These are phyloP conservation scores for Parauchenoglanis ngamensis DNA, from an alignment of 2,797 vertebrate genomes.

Conservation along the genomic window DNA sequence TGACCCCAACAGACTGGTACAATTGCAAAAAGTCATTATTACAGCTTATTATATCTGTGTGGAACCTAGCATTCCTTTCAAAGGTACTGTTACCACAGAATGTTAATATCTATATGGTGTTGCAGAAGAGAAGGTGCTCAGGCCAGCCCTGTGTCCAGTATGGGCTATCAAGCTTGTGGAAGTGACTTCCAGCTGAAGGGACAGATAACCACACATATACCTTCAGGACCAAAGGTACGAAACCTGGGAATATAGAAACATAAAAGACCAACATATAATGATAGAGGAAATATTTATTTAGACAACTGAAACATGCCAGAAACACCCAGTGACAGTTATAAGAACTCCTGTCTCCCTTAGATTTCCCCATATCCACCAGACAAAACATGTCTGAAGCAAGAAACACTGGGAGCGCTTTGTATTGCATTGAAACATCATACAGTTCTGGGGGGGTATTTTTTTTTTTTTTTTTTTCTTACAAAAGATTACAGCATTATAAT, in stretches of 20 bases:
- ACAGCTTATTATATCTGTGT: not conserved
- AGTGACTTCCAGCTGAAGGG: not conserved
- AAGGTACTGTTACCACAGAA: not conserved
- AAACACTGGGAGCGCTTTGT: slow-evolving; percentile 53
- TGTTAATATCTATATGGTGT: not conserved
- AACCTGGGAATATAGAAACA: slow-evolving; percentile 20
- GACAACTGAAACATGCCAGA: slow-evolving; percentile 90
- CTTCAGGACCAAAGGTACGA: not conserved
- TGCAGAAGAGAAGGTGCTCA: not conserved
- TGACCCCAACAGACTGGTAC: not conserved
- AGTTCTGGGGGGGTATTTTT: slow-evolving; percentile 57
- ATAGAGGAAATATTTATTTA: slow-evolving; percentile 82
- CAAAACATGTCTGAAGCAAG: slow-evolving; percentile 65
- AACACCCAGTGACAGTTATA: slow-evolving; percentile 94
- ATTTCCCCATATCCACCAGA: slow-evolving; percentile 78
- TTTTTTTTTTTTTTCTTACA: slow-evolving; percentile 50
- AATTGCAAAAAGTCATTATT: not conserved
- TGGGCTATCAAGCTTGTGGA: not conserved
- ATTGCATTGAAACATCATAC: slow-evolving; percentile 75
- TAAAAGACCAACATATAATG: slow-evolving; percentile 51
- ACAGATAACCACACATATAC: not conserved
- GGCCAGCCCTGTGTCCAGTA: not conserved
- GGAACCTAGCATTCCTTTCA: not conserved
- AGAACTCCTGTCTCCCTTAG: slow-evolving; percentile 81
- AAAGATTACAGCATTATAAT: slow-evolving; percentile 66